Base-by-base conservation (phyloP, 2,888 invertebrate species). In the Tiliacea citrago region DNA sequence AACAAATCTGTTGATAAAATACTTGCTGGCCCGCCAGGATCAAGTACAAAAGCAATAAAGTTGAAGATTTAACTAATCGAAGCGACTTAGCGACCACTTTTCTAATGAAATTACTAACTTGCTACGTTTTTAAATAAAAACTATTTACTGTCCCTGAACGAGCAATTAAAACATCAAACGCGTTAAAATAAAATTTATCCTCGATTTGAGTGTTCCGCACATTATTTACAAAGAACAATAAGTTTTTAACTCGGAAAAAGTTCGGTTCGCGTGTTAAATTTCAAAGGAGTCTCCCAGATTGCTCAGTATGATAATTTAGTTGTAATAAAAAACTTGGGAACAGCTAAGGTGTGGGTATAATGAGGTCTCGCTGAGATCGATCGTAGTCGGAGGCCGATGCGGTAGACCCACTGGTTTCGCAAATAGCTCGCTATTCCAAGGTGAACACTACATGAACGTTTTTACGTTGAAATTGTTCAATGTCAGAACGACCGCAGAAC, bases 401-500 rank as follows among this genome's bases (percentile, higher is more conserved):
- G 92, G 90, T 90, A 93, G 90, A 91, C 91, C 92, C 91, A 90
- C 89, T 89, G 90, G 91, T 93, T 94, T 95, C 87, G 93, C 95
- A 92, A 95, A 94, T 91, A 91, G 90, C 88, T 91, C 89, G 90
- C 91, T 88, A 84, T 89, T 91, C 91, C 95, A 95, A 95, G 95
- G 95, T 94, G 92, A 94, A 90, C 89, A 88, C 77, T 88, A 89
- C 88, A 88, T 87, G 83, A 88, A 90, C 85, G 74, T 93, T 94
- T 93, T 94, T 91, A 92, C 91, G 91, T 92, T 91, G 88, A 90
- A 92, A 91, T 88, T 90, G 92, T 93, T 94, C 94, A 95, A 94
- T 94, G 94, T 93, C 95, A 93, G 90, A 93, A 93, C 86, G 88
- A 89, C 94, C 93, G 95, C 95, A 95, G 93, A 91, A 93, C 92